Percentiles rank a stretch among this genome's conserved stretches.
phyloP scores from a whole-genome alignment of 2,797 vertebrate genomes.

The Graptemys geographica region DNA sequence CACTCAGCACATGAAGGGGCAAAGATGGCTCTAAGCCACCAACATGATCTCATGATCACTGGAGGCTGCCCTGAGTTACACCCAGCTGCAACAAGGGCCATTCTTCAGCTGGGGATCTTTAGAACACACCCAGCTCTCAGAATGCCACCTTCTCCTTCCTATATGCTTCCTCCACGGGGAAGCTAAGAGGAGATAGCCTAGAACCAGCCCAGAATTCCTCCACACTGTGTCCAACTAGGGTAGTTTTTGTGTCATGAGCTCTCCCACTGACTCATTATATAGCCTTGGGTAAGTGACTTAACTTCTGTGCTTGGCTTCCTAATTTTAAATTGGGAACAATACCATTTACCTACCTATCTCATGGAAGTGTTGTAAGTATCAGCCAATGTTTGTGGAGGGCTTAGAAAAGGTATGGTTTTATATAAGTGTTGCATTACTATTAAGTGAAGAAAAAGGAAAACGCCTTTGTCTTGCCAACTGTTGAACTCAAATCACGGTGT shows the following conservation, averaged over 20 bases:
- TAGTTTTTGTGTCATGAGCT: neutral
- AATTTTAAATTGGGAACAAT: neutral
- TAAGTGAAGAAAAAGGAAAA: conserved; percentile 22
- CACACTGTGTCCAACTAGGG: fast-evolving
- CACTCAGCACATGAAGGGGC: neutral
- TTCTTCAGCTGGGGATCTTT: neutral
- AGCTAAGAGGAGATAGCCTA: neutral
- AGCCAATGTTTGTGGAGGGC: conserved; percentile 25
- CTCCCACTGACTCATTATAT: neutral
- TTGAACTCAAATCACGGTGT: neutral
- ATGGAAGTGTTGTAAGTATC: neutral
- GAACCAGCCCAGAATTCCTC: neutral
- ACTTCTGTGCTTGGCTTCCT: neutral
- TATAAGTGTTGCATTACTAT: neutral
- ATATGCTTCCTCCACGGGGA: neutral
- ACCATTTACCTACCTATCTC: neutral
- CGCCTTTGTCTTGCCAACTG: conserved; percentile 20
- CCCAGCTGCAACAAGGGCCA: neutral
- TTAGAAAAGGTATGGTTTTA: conserved; percentile 14
- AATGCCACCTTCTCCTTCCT: neutral
- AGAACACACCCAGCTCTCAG: neutral
- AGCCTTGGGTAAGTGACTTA: neutral
- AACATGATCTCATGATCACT: neutral
- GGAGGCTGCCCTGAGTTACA: neutral
- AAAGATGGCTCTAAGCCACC: neutral